Percentiles rank a stretch among this genome's conserved stretches.
Conservation (phyloP, 1,140 invertebrate genomes). For the Tachypleus tridentatus region DNA sequence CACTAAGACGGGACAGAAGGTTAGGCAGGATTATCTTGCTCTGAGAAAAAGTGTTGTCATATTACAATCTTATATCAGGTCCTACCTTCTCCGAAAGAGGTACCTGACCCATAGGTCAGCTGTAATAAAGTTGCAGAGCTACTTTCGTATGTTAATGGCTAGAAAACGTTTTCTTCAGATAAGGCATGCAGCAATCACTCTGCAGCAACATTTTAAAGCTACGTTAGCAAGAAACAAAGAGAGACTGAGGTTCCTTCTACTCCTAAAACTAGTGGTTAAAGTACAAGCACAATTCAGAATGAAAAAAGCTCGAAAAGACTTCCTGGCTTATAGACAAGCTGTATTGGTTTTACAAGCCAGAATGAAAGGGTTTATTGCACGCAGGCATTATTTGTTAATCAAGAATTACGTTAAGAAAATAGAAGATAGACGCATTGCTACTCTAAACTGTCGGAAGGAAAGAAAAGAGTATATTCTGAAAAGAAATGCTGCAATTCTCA, state of each 20-base stretch:
- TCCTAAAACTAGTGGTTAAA: neutral
- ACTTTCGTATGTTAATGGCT: conserved; percentile 13
- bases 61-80: too few species aligned
- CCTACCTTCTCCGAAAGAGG: too few species aligned
- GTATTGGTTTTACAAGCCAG: neutral
- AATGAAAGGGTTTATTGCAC: neutral
- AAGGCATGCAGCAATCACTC: conserved; percentile 10
- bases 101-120: too few species aligned
- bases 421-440: too few species aligned
- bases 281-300: neutral
- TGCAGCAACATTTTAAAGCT: conserved; percentile 1
- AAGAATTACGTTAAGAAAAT: too few species aligned
- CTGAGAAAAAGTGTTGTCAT: too few species aligned
- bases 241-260: neutral
- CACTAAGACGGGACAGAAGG: too few species aligned
- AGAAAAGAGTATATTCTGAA: conserved; percentile 4
- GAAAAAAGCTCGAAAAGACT: neutral
- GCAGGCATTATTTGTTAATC: neutral
- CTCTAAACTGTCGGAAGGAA: neutral
- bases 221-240: neutral
- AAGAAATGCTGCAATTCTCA: conserved; percentile 3
- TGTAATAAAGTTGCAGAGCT: conserved; percentile 23
- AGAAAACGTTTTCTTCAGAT: conserved; percentile 8
- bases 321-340: neutral
- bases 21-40: too few species aligned